phyloP scores from a whole-genome alignment of 2,113 vertebrate species.

The Xenus cinereus region DNA sequence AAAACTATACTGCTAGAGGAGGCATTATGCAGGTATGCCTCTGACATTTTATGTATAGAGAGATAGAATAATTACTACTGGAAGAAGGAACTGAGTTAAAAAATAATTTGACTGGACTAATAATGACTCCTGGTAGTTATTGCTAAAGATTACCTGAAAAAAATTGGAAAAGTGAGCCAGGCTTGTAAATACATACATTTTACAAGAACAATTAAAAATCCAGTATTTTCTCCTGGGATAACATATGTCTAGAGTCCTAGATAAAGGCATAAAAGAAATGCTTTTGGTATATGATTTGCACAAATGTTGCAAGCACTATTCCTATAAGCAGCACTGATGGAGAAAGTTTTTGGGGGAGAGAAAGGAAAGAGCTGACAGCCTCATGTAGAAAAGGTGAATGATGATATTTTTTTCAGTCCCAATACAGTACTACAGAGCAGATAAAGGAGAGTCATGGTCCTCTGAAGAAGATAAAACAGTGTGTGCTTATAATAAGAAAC shows the following conservation, averaged over 20 bases:
- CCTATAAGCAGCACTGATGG: rapidly evolving
- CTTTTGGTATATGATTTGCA: not conserved
- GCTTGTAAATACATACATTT: not conserved
- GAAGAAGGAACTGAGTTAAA: not conserved
- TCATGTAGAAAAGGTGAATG: not conserved
- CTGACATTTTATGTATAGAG: not conserved
- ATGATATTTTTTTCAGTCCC: not conserved
- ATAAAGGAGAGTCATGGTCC: not conserved
- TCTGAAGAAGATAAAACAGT: not conserved
- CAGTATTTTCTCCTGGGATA: not conserved
- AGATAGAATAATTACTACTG: not conserved
- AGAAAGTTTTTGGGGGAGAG: not conserved
- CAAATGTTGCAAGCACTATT: not conserved
- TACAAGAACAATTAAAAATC: not conserved
- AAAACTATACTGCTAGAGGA: not conserved
- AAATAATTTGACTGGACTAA: not conserved
- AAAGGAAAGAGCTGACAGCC: not conserved
- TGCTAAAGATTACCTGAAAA: not conserved
- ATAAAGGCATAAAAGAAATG: not conserved
- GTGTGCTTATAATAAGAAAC: not conserved
- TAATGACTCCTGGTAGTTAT: not conserved
- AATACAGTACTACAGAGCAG: not conserved
- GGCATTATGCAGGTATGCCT: not conserved
- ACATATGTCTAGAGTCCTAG: not conserved
- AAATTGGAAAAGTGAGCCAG: not conserved